phyloP scores from a whole-genome alignment of 2,113 vertebrate genomes.

The Laticauda laticaudata region DNA sequence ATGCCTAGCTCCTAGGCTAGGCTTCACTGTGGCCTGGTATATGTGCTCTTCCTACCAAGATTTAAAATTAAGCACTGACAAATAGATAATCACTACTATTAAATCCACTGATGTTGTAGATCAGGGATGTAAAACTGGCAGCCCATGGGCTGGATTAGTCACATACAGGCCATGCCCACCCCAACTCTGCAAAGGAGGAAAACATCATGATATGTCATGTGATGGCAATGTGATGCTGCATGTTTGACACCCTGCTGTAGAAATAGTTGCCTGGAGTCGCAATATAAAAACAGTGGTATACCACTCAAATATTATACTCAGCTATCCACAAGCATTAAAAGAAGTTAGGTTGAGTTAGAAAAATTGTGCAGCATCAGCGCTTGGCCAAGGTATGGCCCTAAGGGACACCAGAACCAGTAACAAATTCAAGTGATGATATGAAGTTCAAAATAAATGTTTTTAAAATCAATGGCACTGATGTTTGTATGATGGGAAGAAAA shows the following conservation, averaged over 20 bases:
- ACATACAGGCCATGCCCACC: no score
- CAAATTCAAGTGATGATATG: not conserved
- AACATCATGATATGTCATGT: fast-evolving
- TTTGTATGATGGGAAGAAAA: not conserved
- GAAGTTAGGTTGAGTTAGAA: not conserved
- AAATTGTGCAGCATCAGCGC: not conserved
- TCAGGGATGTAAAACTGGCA: no score
- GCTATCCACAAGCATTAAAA: not conserved
- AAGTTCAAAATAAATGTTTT: not conserved
- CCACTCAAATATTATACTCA: not conserved
- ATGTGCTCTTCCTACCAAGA: not conserved
- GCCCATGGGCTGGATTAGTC: no score
- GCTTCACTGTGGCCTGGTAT: not conserved
- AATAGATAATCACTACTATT: not conserved
- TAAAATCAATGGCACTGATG: not conserved
- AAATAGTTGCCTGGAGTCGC: not conserved
- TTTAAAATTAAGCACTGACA: not conserved
- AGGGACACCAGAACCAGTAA: not conserved
- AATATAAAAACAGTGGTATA: not conserved
- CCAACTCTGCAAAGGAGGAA: no score
- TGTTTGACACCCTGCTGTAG: not conserved
- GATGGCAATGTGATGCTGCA: no score
- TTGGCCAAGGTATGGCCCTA: not conserved
- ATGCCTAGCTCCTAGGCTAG: not conserved
- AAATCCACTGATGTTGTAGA: not conserved